A percentile compares a stretch with the other conserved stretches of the same genome.
phyloP scores from a whole-genome alignment of 2,888 invertebrate species.

The Leptarthrus brevirostris region DNA sequence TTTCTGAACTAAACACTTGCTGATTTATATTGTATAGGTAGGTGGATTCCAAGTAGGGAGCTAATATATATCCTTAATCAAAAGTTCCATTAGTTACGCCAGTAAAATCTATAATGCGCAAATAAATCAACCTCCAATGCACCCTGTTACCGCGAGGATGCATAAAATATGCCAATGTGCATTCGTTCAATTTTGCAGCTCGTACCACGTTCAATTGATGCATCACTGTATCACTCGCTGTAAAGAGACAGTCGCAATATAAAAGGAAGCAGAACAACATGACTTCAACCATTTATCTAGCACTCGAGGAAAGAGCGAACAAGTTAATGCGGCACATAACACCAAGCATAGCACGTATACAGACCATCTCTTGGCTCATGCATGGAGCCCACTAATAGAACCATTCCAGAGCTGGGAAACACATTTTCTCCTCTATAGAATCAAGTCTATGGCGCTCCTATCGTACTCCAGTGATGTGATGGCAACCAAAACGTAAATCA shows the following conservation, averaged over 20 bases:
- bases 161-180: constrained; percentile 34
- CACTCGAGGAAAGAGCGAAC: constrained; percentile 42
- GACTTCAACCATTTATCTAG: constrained; percentile 38
- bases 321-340: constrained; percentile 44
- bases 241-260: constrained; percentile 22
- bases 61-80: constrained; percentile 21
- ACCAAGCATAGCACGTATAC: constrained; percentile 25
- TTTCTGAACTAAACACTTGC: too few species aligned
- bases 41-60: neutral
- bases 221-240: constrained; percentile 24
- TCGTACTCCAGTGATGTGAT: constrained; percentile 34
- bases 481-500: constrained; percentile 45
- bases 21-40: too few species aligned
- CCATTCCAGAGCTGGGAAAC: constrained; percentile 35
- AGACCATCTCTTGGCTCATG: neutral
- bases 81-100: constrained; percentile 14
- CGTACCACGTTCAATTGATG: constrained; percentile 34
- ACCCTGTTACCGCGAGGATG: neutral
- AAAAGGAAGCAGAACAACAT: constrained; percentile 40
- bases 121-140: neutral
- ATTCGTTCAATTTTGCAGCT: constrained; percentile 5
- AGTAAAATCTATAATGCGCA: neutral
- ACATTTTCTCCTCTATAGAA: constrained; percentile 30
- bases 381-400: constrained; percentile 28
- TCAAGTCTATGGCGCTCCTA: constrained; percentile 33